Percentiles rank a stretch among this genome's conserved stretches.
Conservation (phyloP, 2,113 vertebrate genomes). For the Plecturocebus donacophilus region DNA sequence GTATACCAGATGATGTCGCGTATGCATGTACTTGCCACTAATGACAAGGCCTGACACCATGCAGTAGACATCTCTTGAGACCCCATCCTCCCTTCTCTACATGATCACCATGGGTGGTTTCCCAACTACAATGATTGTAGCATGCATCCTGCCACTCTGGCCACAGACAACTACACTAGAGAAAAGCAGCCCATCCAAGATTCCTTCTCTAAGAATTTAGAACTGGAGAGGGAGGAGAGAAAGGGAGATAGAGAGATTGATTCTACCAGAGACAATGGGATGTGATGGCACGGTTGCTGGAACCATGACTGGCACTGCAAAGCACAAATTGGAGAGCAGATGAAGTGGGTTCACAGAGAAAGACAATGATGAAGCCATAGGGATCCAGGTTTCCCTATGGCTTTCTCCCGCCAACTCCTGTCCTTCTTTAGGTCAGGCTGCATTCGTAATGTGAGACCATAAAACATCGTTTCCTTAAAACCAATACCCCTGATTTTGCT, state of each 20-base stretch:
- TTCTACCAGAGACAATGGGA: neutral
- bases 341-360: neutral
- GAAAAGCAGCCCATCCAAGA: neutral
- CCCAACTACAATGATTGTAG: neutral
- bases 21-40: too few relatives aligned
- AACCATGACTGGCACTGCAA: neutral
- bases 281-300: neutral
- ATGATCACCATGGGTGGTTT: neutral
- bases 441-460: neutral
- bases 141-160: neutral
- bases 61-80: neutral
- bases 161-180: neutral
- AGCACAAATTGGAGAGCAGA: neutral
- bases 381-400: neutral
- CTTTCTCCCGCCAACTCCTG: too few relatives aligned
- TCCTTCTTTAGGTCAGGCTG: neutral
- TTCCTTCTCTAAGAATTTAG: neutral
- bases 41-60: rapidly evolving
- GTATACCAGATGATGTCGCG: neutral
- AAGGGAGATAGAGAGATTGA: neutral
- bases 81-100: too few relatives aligned
- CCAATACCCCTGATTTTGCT: neutral
- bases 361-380: neutral
- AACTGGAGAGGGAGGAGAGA: too few relatives aligned
- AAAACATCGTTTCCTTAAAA: neutral